Percentiles rank a stretch among this genome's conserved stretches.
Conservation (phyloP, 1,140 invertebrate genomes). For the Pararge aegeria region DNA sequence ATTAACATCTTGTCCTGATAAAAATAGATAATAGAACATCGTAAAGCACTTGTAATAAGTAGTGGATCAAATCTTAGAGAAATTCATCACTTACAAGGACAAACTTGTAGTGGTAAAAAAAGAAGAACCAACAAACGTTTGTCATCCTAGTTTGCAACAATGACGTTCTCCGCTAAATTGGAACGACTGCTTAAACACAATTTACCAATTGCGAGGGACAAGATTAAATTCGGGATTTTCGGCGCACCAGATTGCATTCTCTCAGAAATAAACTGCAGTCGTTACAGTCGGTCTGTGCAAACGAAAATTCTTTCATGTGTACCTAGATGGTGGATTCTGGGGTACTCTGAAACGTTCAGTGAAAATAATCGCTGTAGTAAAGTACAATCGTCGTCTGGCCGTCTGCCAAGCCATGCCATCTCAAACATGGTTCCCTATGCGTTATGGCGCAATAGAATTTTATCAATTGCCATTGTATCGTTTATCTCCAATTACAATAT, state of each 20-base stretch:
- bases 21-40: too few relatives aligned
- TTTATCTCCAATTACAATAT: slow-evolving; percentile 1
- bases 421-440: slow-evolving; percentile 43
- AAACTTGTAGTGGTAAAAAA: too few relatives aligned
- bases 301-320: slow-evolving; percentile 63
- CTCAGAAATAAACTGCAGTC: slow-evolving; percentile 47
- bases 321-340: slow-evolving; percentile 47
- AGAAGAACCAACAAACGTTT: too few relatives aligned
- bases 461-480: slow-evolving; percentile 40
- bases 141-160: too few relatives aligned
- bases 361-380: slow-evolving; percentile 56
- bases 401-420: slow-evolving; percentile 40
- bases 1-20: too few relatives aligned
- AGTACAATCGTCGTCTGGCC: slow-evolving; percentile 55
- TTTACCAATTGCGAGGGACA: not conserved
- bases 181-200: slow-evolving; percentile 3
- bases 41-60: too few relatives aligned
- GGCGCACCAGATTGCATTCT: not conserved
- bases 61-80: too few relatives aligned
- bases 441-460: slow-evolving; percentile 45
- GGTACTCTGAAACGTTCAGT: slow-evolving; percentile 40
- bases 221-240: not conserved
- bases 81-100: too few relatives aligned
- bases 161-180: not conserved
- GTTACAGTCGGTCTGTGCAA: slow-evolving; percentile 51